Evolutionary conservation across 1,140 invertebrate species (phyloP).

Genomic region (Lutraria rhynchaena): DNA sequence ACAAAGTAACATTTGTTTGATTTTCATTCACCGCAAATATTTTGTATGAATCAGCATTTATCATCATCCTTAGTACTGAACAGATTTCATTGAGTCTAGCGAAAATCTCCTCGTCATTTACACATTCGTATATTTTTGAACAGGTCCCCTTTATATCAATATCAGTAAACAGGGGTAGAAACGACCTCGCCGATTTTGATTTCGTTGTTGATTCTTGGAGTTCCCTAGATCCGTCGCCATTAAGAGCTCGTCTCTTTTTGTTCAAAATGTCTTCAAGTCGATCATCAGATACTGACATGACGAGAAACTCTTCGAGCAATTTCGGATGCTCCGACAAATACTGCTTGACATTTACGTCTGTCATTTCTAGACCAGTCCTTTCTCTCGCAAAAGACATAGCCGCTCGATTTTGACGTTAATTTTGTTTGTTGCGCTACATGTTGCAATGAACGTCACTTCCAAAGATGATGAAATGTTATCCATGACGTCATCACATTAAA

Average conservation of each 20-base stretch:
- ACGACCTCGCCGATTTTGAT: too few relatives aligned
- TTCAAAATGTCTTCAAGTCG: slow-evolving; percentile 28
- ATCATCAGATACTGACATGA: slow-evolving; percentile 43
- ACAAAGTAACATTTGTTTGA: slow-evolving; percentile 50
- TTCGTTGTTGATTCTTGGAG: neutral
- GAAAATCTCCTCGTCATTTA: slow-evolving; percentile 46
- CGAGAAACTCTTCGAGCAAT: slow-evolving; percentile 59
- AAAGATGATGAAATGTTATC: neutral
- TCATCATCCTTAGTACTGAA: slow-evolving; percentile 34
- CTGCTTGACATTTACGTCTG: slow-evolving; percentile 27
- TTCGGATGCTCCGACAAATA: slow-evolving; percentile 58
- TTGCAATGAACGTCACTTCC: too few relatives aligned
- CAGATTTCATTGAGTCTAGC: slow-evolving; percentile 51
- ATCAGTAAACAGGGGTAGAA: slow-evolving; percentile 25
- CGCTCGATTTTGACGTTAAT: neutral
- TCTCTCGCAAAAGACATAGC: neutral
- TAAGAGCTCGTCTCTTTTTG: neutral
- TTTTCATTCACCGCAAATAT: slow-evolving; percentile 57
- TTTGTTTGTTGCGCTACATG: too few relatives aligned
- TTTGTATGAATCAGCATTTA: slow-evolving; percentile 56
- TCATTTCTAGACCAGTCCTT: neutral
- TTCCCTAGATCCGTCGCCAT: neutral
- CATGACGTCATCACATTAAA: neutral
- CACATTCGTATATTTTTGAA: slow-evolving; percentile 38
- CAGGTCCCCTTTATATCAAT: slow-evolving; percentile 49